A percentile compares a stretch with the other conserved stretches of the same genome.
Conservation (phyloP, 2,113 vertebrate species). For the Genyomyrus donnyi region DNA sequence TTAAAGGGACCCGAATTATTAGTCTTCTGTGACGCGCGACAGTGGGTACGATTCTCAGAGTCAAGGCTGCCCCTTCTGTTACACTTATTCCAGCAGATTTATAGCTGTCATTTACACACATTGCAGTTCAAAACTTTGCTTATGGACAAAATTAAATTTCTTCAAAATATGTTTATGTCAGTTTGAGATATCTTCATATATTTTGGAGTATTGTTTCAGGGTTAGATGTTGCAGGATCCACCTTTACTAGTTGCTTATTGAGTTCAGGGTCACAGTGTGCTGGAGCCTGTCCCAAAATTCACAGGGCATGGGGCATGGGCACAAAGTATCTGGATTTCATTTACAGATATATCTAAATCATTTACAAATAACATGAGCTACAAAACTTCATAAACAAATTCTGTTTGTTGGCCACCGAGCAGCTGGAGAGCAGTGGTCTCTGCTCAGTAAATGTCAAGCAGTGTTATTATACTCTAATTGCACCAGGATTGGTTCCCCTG, state of each 20-base stretch:
- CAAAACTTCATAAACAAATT: constrained; percentile 1
- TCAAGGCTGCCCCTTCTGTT: background rate
- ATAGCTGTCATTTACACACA: background rate
- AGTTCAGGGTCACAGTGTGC: background rate
- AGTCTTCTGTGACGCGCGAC: background rate
- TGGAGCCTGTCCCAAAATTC: background rate
- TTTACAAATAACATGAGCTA: background rate
- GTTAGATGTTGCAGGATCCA: background rate
- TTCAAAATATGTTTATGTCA: background rate
- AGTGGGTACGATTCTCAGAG: background rate
- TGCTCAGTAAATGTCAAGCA: constrained; percentile 3
- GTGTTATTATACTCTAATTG: background rate
- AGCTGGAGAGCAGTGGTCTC: constrained; percentile 19
- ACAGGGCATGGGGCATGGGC: background rate
- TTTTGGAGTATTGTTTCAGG: background rate
- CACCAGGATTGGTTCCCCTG: constrained; percentile 26
- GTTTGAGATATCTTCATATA: background rate
- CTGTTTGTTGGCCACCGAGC: background rate
- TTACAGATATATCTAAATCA: background rate
- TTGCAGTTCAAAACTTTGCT: background rate
- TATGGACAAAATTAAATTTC: background rate
- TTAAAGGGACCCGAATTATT: background rate
- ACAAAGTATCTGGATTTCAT: background rate
- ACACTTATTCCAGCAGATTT: background rate
- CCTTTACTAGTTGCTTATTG: background rate